Evolutionary conservation across 2,888 invertebrate genomes (phyloP).

Genomic region (Cordilura impudica): DNA sequence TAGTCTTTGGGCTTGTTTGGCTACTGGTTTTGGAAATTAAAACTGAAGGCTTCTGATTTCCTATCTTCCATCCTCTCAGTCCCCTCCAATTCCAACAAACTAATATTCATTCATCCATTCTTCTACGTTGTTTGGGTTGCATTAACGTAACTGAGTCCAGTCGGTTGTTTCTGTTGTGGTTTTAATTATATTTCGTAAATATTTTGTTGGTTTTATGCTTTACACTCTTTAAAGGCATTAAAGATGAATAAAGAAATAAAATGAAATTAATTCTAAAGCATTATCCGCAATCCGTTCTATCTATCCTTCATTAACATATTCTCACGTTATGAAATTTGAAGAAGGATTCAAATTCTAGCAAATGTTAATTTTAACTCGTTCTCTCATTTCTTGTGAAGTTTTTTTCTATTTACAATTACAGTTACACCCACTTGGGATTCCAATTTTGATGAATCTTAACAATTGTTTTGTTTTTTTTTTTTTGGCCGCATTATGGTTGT

Average conservation of each 20-base stretch:
- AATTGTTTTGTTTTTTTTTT: constrained; percentile 9
- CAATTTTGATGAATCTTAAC: constrained; percentile 21
- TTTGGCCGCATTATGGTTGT: constrained; percentile 28
- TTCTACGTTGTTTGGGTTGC: constrained; percentile 36
- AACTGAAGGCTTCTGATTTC: constrained; percentile 29
- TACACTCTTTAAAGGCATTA: not conserved
- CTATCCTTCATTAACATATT: not conserved
- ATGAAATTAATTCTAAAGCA: not conserved
- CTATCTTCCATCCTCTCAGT: not conserved
- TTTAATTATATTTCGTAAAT: constrained; percentile 45
- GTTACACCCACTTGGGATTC: constrained; percentile 49
- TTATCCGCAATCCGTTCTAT: not conserved
- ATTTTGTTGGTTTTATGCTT: constrained; percentile 25
- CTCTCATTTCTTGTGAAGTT: not conserved
- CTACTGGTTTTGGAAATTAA: constrained; percentile 26
- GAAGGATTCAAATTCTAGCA: not conserved
- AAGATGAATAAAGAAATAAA: not conserved
- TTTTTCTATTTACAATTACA: constrained; percentile 12
- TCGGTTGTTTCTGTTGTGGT: constrained; percentile 45
- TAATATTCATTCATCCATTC: not conserved
- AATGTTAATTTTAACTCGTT: constrained; percentile 31
- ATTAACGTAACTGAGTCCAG: constrained; percentile 28
- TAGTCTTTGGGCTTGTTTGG: constrained; percentile 22
- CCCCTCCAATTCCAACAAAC: not conserved
- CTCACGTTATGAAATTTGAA: not conserved